Evolutionary conservation across 2,888 invertebrate species (phyloP).

Genomic region (Aspidiotus destructor): DNA sequence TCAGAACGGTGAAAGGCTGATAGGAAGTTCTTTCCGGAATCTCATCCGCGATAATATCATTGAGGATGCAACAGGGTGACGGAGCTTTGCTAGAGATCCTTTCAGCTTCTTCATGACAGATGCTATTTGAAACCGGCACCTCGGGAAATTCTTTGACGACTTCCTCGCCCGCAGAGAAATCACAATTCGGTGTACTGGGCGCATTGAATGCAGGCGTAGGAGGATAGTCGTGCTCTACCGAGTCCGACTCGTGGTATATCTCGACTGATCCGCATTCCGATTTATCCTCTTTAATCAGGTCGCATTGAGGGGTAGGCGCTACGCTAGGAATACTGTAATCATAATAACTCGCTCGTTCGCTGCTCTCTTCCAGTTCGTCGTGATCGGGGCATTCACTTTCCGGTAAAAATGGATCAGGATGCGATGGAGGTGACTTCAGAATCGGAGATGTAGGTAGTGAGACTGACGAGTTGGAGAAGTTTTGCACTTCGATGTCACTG

Average conservation of each 20-base stretch:
- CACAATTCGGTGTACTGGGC: background rate
- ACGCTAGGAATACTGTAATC: constrained; percentile 21
- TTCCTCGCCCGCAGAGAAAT: background rate
- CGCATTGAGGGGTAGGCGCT: constrained; percentile 22
- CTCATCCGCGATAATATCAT: background rate
- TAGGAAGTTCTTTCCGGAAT: background rate
- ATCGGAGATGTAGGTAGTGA: no score
- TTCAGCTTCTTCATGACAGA: background rate
- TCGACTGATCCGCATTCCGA: no score
- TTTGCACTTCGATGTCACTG: no score
- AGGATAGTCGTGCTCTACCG: background rate
- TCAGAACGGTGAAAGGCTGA: background rate
- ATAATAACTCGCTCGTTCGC: no score
- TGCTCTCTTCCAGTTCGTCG: no score
- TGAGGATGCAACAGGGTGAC: constrained; percentile 13
- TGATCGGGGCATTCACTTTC: no score
- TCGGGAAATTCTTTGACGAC: background rate
- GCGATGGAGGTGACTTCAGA: no score
- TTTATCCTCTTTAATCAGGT: constrained; percentile 22
- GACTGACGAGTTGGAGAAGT: no score
- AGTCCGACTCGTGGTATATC: background rate
- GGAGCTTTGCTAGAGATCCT: constrained; percentile 3
- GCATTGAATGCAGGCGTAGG: background rate
- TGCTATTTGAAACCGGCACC: background rate
- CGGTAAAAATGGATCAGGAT: no score